Evolutionary conservation across 2,797 vertebrate genomes (phyloP), one percentile per base, ranked within the genome.

Genomic region (Spinus pinus): DNA sequence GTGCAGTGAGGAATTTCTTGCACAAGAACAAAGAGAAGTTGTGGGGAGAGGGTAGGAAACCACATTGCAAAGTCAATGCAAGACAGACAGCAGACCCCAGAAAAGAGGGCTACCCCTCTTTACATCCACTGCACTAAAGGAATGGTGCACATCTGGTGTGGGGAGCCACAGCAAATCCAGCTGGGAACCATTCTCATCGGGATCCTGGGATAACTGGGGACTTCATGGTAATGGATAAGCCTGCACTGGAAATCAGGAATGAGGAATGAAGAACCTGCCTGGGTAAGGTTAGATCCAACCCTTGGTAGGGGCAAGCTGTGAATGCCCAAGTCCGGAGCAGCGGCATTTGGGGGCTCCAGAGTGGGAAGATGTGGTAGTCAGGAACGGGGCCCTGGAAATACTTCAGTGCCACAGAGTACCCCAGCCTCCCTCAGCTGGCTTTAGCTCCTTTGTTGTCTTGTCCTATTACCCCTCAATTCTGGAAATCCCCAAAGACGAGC

Each of bases 311-410:
- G 2, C 9, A 3, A 9, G 42, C 7, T 44, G 25, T 6, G 60
- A 66, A 21, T 2, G n/a, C 47, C 31, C 49, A 28, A 2, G 25
- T 21, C 22, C 20, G 42, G 7, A 53, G 61, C 22, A 6, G 35
- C 0, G 9, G 61, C 12, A 12, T 35, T 2, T 10, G 13, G 57
- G 42, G 35, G 8, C 11, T 66, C 31, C 47, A 4, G 61, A 54
- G 28, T 2, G 3, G 50, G 25, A 51, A 35, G n/a, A 1, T 42
- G 21, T 14, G 1, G 0, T 2, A 4, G n/a, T 6, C 50, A 66
- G 70, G 44, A 64, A 6, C 47, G 44, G 28, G 16, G 19, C 13
- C 39, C 30, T 33, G n/a, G 25, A 64, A 67, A 77, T 3, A 5
- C 16, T 18, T 46, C 3, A 0, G 31, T 39, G 41, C 54, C 50